Percentiles rank a stretch among this genome's conserved stretches.
These are phyloP conservation scores for Chloropsis hardwickii DNA, from an alignment of 2,113 vertebrate genomes.

Conservation along the genomic window DNA sequence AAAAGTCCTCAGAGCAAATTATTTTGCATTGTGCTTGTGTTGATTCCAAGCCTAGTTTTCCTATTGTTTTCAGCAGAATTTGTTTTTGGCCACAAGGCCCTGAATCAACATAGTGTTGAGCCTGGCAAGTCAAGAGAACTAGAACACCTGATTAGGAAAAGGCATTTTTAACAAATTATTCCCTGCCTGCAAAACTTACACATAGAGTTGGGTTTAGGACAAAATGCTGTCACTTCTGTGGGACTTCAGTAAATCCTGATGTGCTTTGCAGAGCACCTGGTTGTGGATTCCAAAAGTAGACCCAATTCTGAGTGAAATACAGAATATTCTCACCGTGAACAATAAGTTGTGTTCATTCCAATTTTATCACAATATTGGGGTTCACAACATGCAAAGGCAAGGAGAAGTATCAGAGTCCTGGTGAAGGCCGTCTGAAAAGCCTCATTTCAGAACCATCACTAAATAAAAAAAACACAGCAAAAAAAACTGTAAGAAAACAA, in stretches of 20 bases:
- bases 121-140: not conserved
- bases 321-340: not conserved
- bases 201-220: not conserved
- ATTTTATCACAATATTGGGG: not conserved
- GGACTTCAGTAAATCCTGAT: not conserved
- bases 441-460: not conserved
- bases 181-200: not conserved
- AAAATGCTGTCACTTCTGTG: not conserved
- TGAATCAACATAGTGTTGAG: not conserved
- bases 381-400: not conserved
- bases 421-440: not conserved
- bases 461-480: not conserved
- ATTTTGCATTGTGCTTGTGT: not conserved
- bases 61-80: constrained; percentile 45
- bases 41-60: constrained; percentile 22
- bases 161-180: not conserved
- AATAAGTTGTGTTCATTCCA: not conserved
- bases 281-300: not conserved
- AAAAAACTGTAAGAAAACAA: not conserved
- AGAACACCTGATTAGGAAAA: not conserved
- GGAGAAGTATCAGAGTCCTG: not conserved
- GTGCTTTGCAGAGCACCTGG: not conserved
- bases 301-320: not conserved
- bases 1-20: not conserved
- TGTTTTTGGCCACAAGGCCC: not conserved